Evolutionary conservation across 2,888 invertebrate species (phyloP), one percentile per base, ranked within the genome.

Genomic region (Amphipoea oculea): DNA sequence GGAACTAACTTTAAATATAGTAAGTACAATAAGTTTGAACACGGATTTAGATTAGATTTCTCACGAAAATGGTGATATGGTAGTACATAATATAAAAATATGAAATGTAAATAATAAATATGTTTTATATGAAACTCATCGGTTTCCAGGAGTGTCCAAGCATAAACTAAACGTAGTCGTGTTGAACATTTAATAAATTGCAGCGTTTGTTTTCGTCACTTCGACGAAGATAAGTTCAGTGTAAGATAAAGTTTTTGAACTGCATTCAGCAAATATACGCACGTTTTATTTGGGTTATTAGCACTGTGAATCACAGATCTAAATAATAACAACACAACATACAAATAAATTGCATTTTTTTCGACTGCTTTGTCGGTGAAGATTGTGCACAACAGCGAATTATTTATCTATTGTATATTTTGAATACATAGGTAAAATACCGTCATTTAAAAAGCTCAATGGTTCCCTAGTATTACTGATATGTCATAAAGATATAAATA

Each of bases 141-240:
- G 85, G 73, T 90, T 95, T 94, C 78, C 95, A 96, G 95, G 95
- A 91, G 79, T 91, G 77, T 77, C 89, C 89, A 95, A 94, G 92
- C 91, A 91, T 92, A 95, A 92, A 90, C 90, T 94, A 89, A 94
- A 91, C 86, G 91, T 94, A 83, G 85, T 94, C 90, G 90, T 94
- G 86, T 90, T 94, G 90, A 94, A 92, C 87, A 88, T 94, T 85
- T 94, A 94, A 90, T 84, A 66, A 85, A 81, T 85, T 83, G 83
- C 84, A 83, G 82, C 87, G 60, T 67, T 68, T 80, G n/a, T 70
- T 75, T 54, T 76, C 29, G 72, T 80, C 71, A 45, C 71, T 45
- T 76, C 70, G 71, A 51, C 48, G 78, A 81, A 82, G 86, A 90
- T 77, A 71, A 60, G 45, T 66, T 73, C 79, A 86, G 81, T 73